A percentile compares a stretch with the other conserved stretches of the same genome.
These are phyloP conservation scores for Botia almorhae DNA, from an alignment of 2,797 vertebrate species.

Conservation along the genomic window DNA sequence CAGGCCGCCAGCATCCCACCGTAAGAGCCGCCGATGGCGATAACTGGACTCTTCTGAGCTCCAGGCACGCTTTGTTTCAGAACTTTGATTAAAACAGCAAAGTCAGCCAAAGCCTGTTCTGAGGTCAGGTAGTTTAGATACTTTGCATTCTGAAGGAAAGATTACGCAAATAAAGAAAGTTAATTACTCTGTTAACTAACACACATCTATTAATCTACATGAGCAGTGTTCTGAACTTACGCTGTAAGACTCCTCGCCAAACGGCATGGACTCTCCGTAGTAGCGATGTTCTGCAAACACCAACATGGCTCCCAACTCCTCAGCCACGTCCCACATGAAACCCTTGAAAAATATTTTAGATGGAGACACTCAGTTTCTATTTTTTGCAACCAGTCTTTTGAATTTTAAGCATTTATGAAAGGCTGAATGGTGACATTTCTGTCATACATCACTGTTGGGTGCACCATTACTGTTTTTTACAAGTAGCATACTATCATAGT, in stretches of 20 bases:
- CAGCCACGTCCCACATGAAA: slow-evolving; percentile 95
- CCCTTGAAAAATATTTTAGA: slow-evolving; percentile 76
- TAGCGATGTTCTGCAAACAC: slow-evolving; percentile 98
- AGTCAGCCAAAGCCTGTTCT: slow-evolving; percentile 95
- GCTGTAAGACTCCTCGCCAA: slow-evolving; percentile 86
- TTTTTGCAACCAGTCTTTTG: not conserved
- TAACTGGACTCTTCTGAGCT: slow-evolving; percentile 84
- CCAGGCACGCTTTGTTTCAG: slow-evolving; percentile 79
- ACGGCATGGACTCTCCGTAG: slow-evolving; percentile 94
- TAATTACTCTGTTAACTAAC: not conserved
- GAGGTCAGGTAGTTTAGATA: slow-evolving; percentile 92
- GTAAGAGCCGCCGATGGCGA: slow-evolving; percentile 92
- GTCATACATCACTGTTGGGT: no score
- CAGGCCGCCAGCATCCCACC: slow-evolving; percentile 96
- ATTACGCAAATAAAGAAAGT: not conserved
- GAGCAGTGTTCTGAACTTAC: slow-evolving; percentile 72
- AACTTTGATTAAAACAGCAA: slow-evolving; percentile 84
- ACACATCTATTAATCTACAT: not conserved
- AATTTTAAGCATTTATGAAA: not conserved
- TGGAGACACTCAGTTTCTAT: not conserved
- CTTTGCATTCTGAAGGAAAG: slow-evolving; percentile 82
- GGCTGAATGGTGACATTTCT: not conserved
- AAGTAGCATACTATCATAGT: no score
- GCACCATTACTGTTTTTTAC: no score
- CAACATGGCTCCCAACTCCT: slow-evolving; percentile 90